Conservation (phyloP, 2,888 invertebrate genomes). For the Rhamnusium bicolor region DNA sequence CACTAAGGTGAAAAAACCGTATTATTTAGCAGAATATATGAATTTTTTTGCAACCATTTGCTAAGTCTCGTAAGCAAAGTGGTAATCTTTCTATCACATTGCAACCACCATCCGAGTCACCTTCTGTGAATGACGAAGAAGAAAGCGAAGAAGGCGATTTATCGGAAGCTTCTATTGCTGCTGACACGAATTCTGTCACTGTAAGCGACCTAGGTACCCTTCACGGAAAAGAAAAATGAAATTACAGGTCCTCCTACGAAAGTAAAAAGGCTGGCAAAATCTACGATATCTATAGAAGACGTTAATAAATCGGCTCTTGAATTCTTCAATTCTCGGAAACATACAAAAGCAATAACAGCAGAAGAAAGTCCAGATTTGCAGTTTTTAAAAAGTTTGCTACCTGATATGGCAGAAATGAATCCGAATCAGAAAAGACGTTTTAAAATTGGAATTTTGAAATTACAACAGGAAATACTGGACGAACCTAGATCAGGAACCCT, state of each 20-base stretch:
- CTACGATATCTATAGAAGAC: slow-evolving; percentile 6
- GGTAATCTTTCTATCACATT: no score
- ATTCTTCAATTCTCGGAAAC: slow-evolving; percentile 26
- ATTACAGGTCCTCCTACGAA: no score
- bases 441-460: slow-evolving; percentile 35
- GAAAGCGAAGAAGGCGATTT: no score
- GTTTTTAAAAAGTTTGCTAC: slow-evolving; percentile 38
- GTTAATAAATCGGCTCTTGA: slow-evolving; percentile 22
- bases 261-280: no score
- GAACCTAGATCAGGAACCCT: slow-evolving; percentile 28
- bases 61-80: slow-evolving; percentile 28
- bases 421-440: slow-evolving; percentile 37
- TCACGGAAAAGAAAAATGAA: no score
- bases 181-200: no score
- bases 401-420: slow-evolving; percentile 41
- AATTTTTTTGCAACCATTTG: slow-evolving; percentile 35
- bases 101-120: slow-evolving; percentile 1
- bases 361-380: slow-evolving; percentile 31
- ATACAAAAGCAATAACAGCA: background rate
- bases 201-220: no score
- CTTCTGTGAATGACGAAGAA: no score
- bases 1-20: slow-evolving; percentile 26
- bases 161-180: no score
- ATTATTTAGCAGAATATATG: slow-evolving; percentile 34
- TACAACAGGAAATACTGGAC: slow-evolving; percentile 40